Evolutionary conservation across 2,113 vertebrate genomes (phyloP), one percentile per base, ranked within the genome.

Genomic region (Amazona guildingii): DNA sequence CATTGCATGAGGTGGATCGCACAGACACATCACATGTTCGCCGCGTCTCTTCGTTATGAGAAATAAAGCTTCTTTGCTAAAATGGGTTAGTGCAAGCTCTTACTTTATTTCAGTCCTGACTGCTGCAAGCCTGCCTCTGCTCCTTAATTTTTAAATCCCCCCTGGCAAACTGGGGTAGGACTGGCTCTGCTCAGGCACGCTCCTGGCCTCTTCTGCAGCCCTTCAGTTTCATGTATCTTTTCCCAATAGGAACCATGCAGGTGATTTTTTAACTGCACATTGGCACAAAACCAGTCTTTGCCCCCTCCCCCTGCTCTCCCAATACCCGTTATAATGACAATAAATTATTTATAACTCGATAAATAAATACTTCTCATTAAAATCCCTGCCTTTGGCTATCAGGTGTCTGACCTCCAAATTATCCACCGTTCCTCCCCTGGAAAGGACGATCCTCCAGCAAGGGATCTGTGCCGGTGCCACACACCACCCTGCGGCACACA

Each of bases 11-110:
- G 52, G 69, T 23, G 7, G 4, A 14, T n/a, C 0, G 10, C 55
- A 54, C 51, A 31, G 64, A 75, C 1, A 1, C 0, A 0, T 1
- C 81, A 62, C 5, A 9, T 12, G 8, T 21, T 70, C 35, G 17
- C 19, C n/a, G 63, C 1, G 5, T 14, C 35, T 59, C 44, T 33
- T 64, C 48, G 6, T 6, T 6, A 48, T 18, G 55, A n/a, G 67
- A 57, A 86, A 84, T 15, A 75, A 80, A 76, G 27, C 54, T 84
- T 27, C 57, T 35, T 52, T 78, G 46, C 41, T 54, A 44, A 23
- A 44, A 52, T 24, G 54, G 54, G 62, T 61, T 86, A 80, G 66
- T 54, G 39, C 21, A 77, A 72, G 37, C 76, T 84, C 29, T 62
- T 28, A 27, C 76, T 83, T 64, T 25, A 29, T 82, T 81, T 75